Base-by-base conservation (phyloP, 37 sponge, comb jelly and placozoan genomes). In the Axinella damicornis region DNA sequence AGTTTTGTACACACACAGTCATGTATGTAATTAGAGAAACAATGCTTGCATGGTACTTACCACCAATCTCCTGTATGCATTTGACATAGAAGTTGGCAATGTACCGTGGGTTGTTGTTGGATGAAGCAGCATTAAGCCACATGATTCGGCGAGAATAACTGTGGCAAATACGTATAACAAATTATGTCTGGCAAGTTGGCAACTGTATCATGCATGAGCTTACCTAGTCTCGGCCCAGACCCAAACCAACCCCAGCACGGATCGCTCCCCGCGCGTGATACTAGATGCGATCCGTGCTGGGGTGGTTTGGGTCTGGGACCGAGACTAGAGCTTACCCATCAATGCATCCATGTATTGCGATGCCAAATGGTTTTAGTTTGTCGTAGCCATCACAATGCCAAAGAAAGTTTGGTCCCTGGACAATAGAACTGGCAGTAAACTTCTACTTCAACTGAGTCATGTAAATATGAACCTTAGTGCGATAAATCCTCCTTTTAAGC, bases 321-420 rank as follows among this genome's bases (percentile, higher is more conserved):
- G 9, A 46, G 4, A 46, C 9, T 46, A 46, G 9, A 46, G 46
- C 9, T 12, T 46, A 79, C 80, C 80, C 80, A 71, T 79, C 80
- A 61, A 79, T 86, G 56, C 87, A 86, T 16, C 80, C 80, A 79
- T 79, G 73, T 30, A 86, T 69, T 5, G 56, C 18, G 15, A 79
- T 33, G 12, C 87, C 87, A 71, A 68, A 86, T 19, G 73, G 87
- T 5, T 52, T 70, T 5, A 86, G 59, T 57, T 86, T 86, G 53
- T 86, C 87, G 34, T 80, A 80, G 0, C 87, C 87, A 38, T 86
- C 87, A 9, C 28, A 37, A 56, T 86, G 87, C 87, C 87, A 86
- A 5, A 79, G 18, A 70, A 22, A 70, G 57, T 86, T 86, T 58
- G 87, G 87, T 9, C 87, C 87, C 83, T 82, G 11, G 4, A 37